These are phyloP conservation scores for Netelia fuscicornis DNA, from an alignment of 2,888 invertebrate genomes.

Conservation along the genomic window DNA sequence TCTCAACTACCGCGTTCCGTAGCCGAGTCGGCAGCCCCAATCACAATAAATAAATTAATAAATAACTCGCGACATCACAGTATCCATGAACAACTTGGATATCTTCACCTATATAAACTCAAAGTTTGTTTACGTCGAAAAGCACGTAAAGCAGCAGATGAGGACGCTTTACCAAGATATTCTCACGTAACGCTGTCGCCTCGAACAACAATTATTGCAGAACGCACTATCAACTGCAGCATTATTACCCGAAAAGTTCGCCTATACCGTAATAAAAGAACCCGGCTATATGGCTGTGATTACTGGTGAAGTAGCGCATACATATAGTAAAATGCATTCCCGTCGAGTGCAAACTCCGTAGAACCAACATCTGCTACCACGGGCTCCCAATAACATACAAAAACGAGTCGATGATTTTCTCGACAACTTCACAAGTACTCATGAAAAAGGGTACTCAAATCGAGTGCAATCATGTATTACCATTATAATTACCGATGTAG, in stretches of 20 bases:
- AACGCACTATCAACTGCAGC: slow-evolving; percentile 71
- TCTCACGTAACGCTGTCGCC: slow-evolving; percentile 68
- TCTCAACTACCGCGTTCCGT: too few species aligned
- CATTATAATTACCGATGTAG: too few species aligned
- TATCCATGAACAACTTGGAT: not conserved
- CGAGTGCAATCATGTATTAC: slow-evolving; percentile 64
- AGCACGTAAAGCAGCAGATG: slow-evolving; percentile 68
- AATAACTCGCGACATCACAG: too few species aligned
- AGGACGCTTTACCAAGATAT: slow-evolving; percentile 69
- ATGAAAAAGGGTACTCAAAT: slow-evolving; percentile 64
- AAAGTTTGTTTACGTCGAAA: slow-evolving; percentile 75
- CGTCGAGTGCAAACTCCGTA: slow-evolving; percentile 64
- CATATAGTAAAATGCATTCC: slow-evolving; percentile 74
- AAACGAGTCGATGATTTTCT: slow-evolving; percentile 68
- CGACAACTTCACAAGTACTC: slow-evolving; percentile 71
- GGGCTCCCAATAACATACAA: slow-evolving; percentile 70
- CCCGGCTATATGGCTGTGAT: slow-evolving; percentile 72
- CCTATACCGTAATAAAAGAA: slow-evolving; percentile 69
- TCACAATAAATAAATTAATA: too few species aligned
- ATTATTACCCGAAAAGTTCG: slow-evolving; percentile 71
- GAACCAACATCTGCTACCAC: slow-evolving; percentile 68
- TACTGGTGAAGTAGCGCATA: slow-evolving; percentile 70
- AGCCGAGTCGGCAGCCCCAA: too few species aligned
- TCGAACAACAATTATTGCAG: slow-evolving; percentile 70
- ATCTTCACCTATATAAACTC: slow-evolving; percentile 68